A percentile compares a stretch with the other conserved stretches of the same genome.
phyloP scores from a whole-genome alignment of 2,797 vertebrate genomes.

The Poeciliopsis gracilis region DNA sequence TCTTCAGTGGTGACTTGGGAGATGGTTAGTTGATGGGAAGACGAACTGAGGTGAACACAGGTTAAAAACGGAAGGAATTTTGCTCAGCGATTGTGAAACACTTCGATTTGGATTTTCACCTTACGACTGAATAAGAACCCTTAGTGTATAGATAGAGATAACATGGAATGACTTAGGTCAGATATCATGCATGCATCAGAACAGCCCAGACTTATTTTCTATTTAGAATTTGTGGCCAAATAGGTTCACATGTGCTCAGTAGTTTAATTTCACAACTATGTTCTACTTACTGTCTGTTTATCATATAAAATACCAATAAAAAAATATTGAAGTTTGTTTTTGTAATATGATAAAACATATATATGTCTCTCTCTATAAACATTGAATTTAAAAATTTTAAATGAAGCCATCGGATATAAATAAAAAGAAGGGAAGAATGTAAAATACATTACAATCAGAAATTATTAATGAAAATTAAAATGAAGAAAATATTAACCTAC shows the following conservation, averaged over 20 bases:
- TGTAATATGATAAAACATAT: neutral
- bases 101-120: neutral
- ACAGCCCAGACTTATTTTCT: neutral
- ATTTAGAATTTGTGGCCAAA: neutral
- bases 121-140: neutral
- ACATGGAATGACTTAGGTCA: neutral
- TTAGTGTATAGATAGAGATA: neutral
- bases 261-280: neutral
- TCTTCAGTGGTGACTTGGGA: neutral
- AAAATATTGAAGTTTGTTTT: neutral
- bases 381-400: too few relatives aligned
- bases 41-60: neutral
- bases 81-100: neutral
- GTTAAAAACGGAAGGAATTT: neutral
- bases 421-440: constrained; percentile 21
- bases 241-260: neutral
- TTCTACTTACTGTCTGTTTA: neutral
- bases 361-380: too few relatives aligned
- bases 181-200: neutral
- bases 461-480: neutral
- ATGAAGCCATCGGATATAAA: too few relatives aligned
- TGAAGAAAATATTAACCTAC: constrained; percentile 44
- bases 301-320: neutral
- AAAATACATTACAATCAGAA: neutral
- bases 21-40: neutral